phyloP scores from a whole-genome alignment of 2,797 vertebrate genomes.

The Labeo calbasu region DNA sequence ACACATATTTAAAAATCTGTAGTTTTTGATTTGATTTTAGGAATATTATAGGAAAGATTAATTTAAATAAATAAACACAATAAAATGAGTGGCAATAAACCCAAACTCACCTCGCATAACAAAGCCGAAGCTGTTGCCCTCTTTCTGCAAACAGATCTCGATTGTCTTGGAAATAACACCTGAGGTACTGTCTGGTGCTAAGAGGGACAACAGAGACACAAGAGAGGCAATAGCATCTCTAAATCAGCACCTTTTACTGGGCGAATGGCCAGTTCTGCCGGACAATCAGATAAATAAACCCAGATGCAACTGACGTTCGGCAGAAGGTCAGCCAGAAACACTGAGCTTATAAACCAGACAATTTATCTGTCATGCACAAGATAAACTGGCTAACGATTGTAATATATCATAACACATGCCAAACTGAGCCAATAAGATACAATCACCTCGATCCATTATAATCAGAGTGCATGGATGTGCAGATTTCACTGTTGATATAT shows the following conservation, averaged over 20 bases:
- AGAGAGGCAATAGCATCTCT: slow-evolving; percentile 42
- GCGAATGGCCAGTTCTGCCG: background rate
- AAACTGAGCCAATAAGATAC: slow-evolving; percentile 29
- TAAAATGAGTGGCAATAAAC: background rate
- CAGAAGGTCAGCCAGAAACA: slow-evolving; percentile 54
- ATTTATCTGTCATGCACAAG: slow-evolving; percentile 44
- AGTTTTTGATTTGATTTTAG: background rate
- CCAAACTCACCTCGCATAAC: slow-evolving; percentile 90
- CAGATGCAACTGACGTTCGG: slow-evolving; percentile 41
- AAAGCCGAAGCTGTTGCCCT: slow-evolving; percentile 95
- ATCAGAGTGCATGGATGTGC: background rate
- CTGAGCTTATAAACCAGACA: slow-evolving; percentile 48
- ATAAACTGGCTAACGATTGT: slow-evolving; percentile 1
- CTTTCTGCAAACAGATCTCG: slow-evolving; percentile 94
- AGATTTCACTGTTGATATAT: background rate
- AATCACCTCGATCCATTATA: slow-evolving; percentile 4
- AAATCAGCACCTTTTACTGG: slow-evolving; percentile 52
- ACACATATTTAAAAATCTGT: background rate
- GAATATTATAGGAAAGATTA: background rate
- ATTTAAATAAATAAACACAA: background rate
- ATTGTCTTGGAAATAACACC: slow-evolving; percentile 93
- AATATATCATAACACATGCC: slow-evolving; percentile 31
- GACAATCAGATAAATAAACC: slow-evolving; percentile 30
- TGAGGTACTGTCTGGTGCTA: slow-evolving; percentile 89
- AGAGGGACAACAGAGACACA: background rate